A percentile compares a stretch with the other conserved stretches of the same genome.
Evolutionary conservation across 2,888 invertebrate species (phyloP).

Genomic region (Actias luna): DNA sequence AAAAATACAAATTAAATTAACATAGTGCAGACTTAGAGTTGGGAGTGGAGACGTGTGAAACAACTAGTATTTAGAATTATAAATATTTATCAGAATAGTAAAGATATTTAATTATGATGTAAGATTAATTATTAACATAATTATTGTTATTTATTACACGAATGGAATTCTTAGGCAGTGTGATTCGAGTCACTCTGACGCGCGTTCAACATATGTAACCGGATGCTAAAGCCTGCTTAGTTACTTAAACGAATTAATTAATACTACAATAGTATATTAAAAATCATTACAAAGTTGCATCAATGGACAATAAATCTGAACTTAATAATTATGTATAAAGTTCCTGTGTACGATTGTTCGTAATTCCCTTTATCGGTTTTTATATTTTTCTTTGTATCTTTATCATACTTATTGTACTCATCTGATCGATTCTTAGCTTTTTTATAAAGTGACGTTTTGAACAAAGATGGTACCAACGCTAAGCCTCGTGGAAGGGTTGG

Average conservation of each 20-base stretch:
- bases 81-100: not conserved
- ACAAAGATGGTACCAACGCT: too few species aligned
- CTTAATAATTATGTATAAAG: not conserved
- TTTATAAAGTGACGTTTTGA: too few species aligned
- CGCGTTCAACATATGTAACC: constrained; percentile 17
- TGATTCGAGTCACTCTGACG: not conserved
- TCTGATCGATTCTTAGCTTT: too few species aligned
- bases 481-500: too few species aligned
- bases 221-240: constrained; percentile 22
- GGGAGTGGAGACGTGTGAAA: not conserved
- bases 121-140: not conserved
- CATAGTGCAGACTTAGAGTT: too few species aligned
- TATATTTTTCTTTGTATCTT: too few species aligned
- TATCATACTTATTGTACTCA: too few species aligned
- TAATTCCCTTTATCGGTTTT: too few species aligned
- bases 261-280: not conserved
- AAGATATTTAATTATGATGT: not conserved
- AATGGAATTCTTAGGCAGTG: not conserved
- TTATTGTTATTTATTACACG: constrained; percentile 9
- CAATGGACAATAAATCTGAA: not conserved
- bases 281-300: not conserved
- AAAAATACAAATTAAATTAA: too few species aligned
- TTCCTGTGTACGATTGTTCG: too few species aligned
- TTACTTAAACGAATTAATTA: not conserved
- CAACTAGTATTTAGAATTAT: not conserved